Base-by-base conservation (phyloP, 2,888 invertebrate genomes). In the Agonopterix alstromeriana region DNA sequence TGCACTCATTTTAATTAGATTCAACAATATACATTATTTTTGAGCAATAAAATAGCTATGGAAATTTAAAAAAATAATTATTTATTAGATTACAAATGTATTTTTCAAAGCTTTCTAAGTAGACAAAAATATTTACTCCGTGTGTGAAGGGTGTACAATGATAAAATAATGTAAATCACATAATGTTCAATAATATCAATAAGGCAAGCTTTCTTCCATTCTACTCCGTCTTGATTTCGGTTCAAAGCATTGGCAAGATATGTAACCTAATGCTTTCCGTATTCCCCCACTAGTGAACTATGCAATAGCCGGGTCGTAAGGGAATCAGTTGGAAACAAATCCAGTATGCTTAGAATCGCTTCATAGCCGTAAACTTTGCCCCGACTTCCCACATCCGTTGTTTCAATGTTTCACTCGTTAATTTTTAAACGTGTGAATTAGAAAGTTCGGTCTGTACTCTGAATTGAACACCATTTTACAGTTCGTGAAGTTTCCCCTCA, bases 341-440 rank as follows among this genome's bases (percentile, higher is more conserved):
- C 62, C 67, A 58, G 12, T 58, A 53, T 60, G 58, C 63, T 61
- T 59, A 55, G 67, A 64, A 73, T 79, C 65, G 70, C 66, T 75
- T 64, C 67, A 70, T 67, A 73, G 70, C 73, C 72, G 70, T 77
- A 78, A 82, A 81, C 67, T 81, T 80, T 56, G 61, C 61, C 60
- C 65, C 67, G 68, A 71, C 70, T 42, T 38, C 56, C 69, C 62
- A 57, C 69, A 69, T 68, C 69, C 67, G 70, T 73, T 76, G 77
- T 66, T 48, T 35, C 48, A 45, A 42, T 11, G 45, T 62, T 73
- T 56, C 60, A 58, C 56, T 57, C 62, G 66, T 79, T 69, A 70
- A 77, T 81, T 82, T 79, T 80, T 78, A 77, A 81, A 77, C 73
- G 70, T 72, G 70, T 71, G 69, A 81, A 77, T 75, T 77, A 77